A percentile compares a stretch with the other conserved stretches of the same genome.
Conservation (phyloP, 2,797 vertebrate species). For the Botia almorhae region DNA sequence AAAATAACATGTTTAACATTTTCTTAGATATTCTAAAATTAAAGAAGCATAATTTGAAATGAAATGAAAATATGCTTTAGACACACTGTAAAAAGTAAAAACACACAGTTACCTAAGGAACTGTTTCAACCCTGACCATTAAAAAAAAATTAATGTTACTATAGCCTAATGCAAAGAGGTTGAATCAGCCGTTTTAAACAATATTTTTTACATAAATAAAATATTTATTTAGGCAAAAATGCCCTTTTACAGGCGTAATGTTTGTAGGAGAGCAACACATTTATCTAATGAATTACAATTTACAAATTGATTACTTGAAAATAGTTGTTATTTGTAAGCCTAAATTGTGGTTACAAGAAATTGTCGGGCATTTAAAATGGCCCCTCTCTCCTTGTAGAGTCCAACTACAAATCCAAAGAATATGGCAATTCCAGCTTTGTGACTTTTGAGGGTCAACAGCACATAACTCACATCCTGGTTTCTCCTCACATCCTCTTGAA, state of each 20-base stretch:
- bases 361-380: background rate
- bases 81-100: background rate
- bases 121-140: no score
- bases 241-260: background rate
- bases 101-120: no score
- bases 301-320: background rate
- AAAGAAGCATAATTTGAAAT: no score
- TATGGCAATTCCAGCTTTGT: background rate
- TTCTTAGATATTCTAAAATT: background rate
- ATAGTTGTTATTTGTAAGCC: background rate
- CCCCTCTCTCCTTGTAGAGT: background rate
- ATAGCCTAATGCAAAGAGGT: no score
- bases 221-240: background rate
- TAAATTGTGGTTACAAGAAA: background rate
- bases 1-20: background rate
- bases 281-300: background rate
- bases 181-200: no score
- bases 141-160: no score
- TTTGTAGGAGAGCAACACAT: background rate
- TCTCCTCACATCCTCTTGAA: slow-evolving; percentile 72
- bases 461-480: slow-evolving; percentile 69
- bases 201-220: no score
- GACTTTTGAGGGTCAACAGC: background rate
- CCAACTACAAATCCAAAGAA: slow-evolving; percentile 6
- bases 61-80: background rate